Base-by-base conservation (phyloP, 2,797 vertebrate species). In the Chromis chromis region DNA sequence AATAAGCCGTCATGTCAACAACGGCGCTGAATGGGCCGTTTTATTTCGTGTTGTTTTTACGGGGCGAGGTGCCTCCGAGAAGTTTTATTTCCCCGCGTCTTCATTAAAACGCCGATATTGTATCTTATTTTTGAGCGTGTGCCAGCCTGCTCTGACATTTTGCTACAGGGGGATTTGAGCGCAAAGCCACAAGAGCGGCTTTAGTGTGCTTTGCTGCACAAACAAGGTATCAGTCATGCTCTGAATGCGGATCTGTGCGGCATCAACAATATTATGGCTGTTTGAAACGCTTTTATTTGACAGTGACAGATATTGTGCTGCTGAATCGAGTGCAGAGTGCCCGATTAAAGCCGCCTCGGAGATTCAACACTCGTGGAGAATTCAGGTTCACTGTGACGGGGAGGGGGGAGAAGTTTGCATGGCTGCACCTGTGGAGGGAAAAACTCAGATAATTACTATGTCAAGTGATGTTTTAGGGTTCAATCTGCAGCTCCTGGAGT, bases 1-100 rank as follows among this genome's bases (percentile, higher is more conserved):
- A 85, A 86, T 88, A 90, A 94, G 89, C 89, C 76, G 79, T 87
- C 79, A 76, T 82, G 88, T 92, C 89, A 79, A 89, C 86, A 77
- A 65, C 28, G 79, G 81, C 56, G 82, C 49, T 91, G 88, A 91
- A 86, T 84, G 84, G 84, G 83, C 72, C 72, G 77, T 81, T 90
- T 88, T 79, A 66, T 85, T 86, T 89, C 72, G 70, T 88, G 91
- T 93, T 92, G 88, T 90, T 86, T 31, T 89, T 84, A 85, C 12
- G 16, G 92, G 89, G 86, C 49, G 86, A 86, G 86, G 89, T 61
- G 55, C 75, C 53, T 69, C 76, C 1, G 40, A 76, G 63, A 64
- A 50, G 68, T 73, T 50, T 81, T 74, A 59, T 58, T 42, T 70
- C 44, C 21, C 52, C 50, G 50, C 2, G 21, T 61, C 82, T 76